Percentiles rank a stretch among this genome's conserved stretches.
Conservation (phyloP, 2,797 vertebrate species). For the Schizopygopsis malacanthus region DNA sequence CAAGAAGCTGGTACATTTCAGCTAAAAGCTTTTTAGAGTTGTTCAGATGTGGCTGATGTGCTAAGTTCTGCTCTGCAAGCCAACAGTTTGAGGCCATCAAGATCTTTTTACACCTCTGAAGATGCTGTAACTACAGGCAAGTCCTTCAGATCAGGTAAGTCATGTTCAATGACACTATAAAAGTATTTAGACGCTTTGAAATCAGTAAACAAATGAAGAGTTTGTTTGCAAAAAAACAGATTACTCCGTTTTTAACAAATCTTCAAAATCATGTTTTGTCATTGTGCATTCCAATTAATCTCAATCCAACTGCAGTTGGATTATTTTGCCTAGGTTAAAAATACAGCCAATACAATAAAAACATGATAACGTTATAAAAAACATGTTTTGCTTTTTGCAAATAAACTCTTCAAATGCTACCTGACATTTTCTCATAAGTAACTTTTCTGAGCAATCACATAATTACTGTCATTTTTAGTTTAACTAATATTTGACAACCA, state of each 20-base stretch:
- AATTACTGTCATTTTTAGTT: neutral
- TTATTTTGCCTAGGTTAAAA: too few relatives aligned
- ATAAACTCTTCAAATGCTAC: neutral
- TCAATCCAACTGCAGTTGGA: too few relatives aligned
- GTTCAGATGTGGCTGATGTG: slow-evolving; percentile 62
- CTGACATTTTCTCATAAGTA: neutral
- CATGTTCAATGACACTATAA: neutral
- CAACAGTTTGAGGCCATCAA: slow-evolving; percentile 62
- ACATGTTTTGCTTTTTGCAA: too few relatives aligned
- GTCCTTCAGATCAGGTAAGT: neutral
- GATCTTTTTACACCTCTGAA: slow-evolving; percentile 58
- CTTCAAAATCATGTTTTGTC: too few relatives aligned
- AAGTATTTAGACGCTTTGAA: neutral
- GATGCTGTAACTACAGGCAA: slow-evolving; percentile 63
- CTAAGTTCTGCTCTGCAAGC: slow-evolving; percentile 64
- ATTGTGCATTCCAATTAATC: too few relatives aligned
- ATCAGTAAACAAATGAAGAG: neutral
- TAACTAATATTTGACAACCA: neutral
- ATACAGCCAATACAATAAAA: too few relatives aligned
- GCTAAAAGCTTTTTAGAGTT: slow-evolving; percentile 63
- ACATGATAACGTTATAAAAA: too few relatives aligned
- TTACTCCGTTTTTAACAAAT: too few relatives aligned
- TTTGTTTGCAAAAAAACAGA: too few relatives aligned
- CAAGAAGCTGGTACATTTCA: slow-evolving; percentile 66
- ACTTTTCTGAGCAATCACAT: neutral